A percentile compares a stretch with the other conserved stretches of the same genome.
Conservation (phyloP, 2,888 invertebrate species). For the Drymonia ruficornis region DNA sequence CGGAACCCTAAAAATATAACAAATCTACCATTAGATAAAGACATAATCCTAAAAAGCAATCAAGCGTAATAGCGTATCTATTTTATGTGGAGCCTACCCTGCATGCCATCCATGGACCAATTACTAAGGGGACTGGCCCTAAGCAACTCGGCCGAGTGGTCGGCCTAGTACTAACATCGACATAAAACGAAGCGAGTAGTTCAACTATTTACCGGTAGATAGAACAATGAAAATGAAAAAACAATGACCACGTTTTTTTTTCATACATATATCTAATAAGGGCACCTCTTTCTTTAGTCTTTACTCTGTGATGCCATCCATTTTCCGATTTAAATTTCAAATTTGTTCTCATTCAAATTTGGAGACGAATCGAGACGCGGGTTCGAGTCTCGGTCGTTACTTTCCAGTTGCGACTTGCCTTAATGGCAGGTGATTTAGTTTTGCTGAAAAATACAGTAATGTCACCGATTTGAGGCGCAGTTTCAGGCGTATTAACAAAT, state of each 20-base stretch:
- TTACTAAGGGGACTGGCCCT: no score
- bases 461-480: background rate
- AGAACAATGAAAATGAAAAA: no score
- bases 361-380: constrained; percentile 24
- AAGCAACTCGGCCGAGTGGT: no score
- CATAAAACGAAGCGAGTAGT: no score
- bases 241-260: no score
- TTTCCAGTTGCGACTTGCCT: background rate
- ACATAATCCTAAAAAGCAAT: constrained; percentile 35
- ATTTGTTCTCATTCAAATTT: constrained; percentile 57
- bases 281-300: no score
- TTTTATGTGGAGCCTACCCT: constrained; percentile 24
- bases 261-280: no score
- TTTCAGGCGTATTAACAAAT: background rate
- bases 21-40: constrained; percentile 12
- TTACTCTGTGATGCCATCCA: constrained; percentile 5
- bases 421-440: constrained; percentile 5
- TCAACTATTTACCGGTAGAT: no score
- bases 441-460: constrained; percentile 1
- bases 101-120: no score
- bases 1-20: no score
- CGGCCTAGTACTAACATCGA: no score
- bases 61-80: constrained; percentile 34
- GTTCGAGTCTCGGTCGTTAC: background rate
- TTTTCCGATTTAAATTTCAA: constrained; percentile 53